Conservation (phyloP, 2,797 vertebrate species). For the Thunnus albacares region DNA sequence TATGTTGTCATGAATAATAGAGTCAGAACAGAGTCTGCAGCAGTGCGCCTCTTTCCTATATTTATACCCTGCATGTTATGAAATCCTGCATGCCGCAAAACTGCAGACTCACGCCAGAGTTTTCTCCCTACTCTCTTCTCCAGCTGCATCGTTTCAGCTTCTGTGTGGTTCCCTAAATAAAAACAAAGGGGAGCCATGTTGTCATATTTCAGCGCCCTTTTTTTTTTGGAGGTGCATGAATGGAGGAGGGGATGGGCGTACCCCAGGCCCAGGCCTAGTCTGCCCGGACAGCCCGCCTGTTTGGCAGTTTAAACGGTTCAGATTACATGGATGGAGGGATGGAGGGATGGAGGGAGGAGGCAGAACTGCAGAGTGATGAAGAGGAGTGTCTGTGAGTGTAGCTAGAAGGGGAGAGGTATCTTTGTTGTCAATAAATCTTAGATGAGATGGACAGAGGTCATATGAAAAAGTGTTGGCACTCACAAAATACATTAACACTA, state of each 20-base stretch:
- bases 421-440: constrained; percentile 30
- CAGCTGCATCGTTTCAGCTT: not conserved
- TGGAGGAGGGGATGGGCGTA: constrained; percentile 73
- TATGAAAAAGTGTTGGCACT: constrained; percentile 27
- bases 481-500: not conserved
- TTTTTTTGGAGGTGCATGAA: constrained; percentile 54
- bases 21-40: constrained; percentile 53
- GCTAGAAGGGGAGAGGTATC: constrained; percentile 15
- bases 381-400: not conserved
- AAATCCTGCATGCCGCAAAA: constrained; percentile 47
- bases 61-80: constrained; percentile 48
- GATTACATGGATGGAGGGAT: constrained; percentile 55
- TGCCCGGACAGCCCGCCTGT: constrained; percentile 58
- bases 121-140: not conserved
- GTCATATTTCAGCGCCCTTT: constrained; percentile 75
- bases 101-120: constrained; percentile 75
- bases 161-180: not conserved
- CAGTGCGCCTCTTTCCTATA: constrained; percentile 47
- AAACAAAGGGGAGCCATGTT: constrained; percentile 53
- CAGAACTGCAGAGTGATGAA: constrained; percentile 42
- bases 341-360: constrained; percentile 31
- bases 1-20: constrained; percentile 46
- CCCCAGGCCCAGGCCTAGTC: constrained; percentile 69
- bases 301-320: constrained; percentile 55
- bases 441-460: constrained; percentile 58